Percentiles rank a stretch among this genome's conserved stretches.
These are phyloP conservation scores for Tapirus terrestris DNA, from an alignment of 2,113 vertebrate species.

Conservation along the genomic window DNA sequence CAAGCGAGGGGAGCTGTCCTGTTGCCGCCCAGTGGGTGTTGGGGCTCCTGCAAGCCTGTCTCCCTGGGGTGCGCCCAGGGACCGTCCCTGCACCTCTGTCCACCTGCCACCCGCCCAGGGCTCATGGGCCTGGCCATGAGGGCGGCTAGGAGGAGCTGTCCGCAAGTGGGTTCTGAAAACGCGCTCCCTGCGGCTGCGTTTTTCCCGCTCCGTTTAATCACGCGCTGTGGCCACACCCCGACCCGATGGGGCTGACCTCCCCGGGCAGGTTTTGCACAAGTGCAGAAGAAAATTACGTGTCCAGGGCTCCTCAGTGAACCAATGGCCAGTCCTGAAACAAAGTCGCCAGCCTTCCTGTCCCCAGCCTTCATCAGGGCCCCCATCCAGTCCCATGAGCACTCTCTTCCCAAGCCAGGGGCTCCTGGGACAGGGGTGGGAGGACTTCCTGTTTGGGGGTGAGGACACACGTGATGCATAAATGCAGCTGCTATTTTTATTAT, in stretches of 20 bases:
- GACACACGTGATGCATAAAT: fast-evolving
- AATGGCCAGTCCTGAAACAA: neutral
- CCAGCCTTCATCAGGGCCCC: neutral
- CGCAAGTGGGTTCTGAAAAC: neutral
- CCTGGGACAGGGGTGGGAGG: fast-evolving
- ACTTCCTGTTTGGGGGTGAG: fast-evolving
- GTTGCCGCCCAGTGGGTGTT: neutral
- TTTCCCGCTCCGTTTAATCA: fast-evolving
- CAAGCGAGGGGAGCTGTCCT: neutral
- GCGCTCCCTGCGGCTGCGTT: fast-evolving
- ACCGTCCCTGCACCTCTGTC: fast-evolving
- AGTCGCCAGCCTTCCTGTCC: no score
- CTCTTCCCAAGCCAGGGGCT: neutral
- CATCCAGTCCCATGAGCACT: fast-evolving
- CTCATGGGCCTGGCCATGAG: fast-evolving
- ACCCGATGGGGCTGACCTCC: fast-evolving
- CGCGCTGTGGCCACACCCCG: fast-evolving
- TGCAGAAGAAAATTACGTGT: fast-evolving
- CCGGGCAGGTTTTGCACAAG: neutral
- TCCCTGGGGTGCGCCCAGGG: fast-evolving
- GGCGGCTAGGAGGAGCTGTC: neutral
- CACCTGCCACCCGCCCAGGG: neutral
- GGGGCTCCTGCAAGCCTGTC: neutral
- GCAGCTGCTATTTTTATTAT: neutral
- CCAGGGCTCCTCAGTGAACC: neutral